Evolutionary conservation across 2,888 invertebrate species (phyloP).

Genomic region (Serripes groenlandicus): DNA sequence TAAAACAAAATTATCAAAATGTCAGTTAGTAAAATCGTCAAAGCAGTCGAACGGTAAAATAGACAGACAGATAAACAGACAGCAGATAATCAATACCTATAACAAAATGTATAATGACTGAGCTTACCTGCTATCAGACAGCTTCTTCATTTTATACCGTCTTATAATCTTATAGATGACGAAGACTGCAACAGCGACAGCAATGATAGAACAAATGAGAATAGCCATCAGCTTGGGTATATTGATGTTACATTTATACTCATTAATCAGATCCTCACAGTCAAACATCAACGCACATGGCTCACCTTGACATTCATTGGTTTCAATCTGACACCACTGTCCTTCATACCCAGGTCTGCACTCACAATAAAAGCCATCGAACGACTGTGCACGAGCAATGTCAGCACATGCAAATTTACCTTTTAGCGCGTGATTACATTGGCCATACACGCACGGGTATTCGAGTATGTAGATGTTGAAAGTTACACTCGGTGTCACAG

Average conservation of each 20-base stretch:
- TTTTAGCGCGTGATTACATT: slow-evolving; percentile 36
- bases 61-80: too few relatives aligned
- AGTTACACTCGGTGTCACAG: slow-evolving; percentile 49
- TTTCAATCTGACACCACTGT: slow-evolving; percentile 67
- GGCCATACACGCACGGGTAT: slow-evolving; percentile 65
- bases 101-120: too few relatives aligned
- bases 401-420: slow-evolving; percentile 49
- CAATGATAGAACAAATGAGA: slow-evolving; percentile 46
- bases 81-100: too few relatives aligned
- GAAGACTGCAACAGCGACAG: background rate
- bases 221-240: slow-evolving; percentile 62
- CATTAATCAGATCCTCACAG: slow-evolving; percentile 60
- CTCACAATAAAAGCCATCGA: slow-evolving; percentile 55
- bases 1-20: too few relatives aligned
- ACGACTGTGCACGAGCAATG: slow-evolving; percentile 50
- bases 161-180: background rate
- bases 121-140: slow-evolving; percentile 18
- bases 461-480: slow-evolving; percentile 44
- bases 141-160: background rate
- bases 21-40: too few relatives aligned
- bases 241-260: slow-evolving; percentile 68
- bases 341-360: slow-evolving; percentile 70
- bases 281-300: slow-evolving; percentile 68
- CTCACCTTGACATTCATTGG: slow-evolving; percentile 59
- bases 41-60: too few relatives aligned